phyloP scores from a whole-genome alignment of 2,888 invertebrate genomes.

The Encarsia formosa region DNA sequence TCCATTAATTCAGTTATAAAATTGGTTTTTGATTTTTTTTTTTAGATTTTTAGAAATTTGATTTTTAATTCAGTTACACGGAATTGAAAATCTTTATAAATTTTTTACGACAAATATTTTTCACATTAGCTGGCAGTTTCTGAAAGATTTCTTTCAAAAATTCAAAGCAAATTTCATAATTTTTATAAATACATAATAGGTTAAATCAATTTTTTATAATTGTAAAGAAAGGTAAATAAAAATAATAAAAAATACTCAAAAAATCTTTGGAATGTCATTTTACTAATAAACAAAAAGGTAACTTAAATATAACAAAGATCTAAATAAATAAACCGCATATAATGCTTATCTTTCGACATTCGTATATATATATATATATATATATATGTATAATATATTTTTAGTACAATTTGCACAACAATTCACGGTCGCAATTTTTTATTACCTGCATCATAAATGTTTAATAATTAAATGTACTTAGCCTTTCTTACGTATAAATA shows the following conservation, averaged over 20 bases:
- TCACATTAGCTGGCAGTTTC: too few relatives aligned
- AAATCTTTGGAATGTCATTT: constrained; percentile 38
- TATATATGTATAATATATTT: neutral
- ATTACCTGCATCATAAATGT: neutral
- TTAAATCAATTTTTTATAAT: too few relatives aligned
- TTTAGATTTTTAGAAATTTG: too few relatives aligned
- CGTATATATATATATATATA: neutral
- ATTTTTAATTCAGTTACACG: too few relatives aligned
- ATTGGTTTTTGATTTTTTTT: too few relatives aligned
- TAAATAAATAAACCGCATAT: constrained; percentile 24
- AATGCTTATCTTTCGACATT: constrained; percentile 7
- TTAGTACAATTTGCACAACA: constrained; percentile 4
- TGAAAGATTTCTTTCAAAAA: too few relatives aligned
- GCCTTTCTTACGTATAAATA: constrained; percentile 1
- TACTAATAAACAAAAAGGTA: constrained; percentile 33
- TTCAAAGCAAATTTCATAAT: too few relatives aligned
- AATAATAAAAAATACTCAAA: constrained; percentile 14
- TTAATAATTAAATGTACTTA: constrained; percentile 4
- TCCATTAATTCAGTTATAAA: too few relatives aligned
- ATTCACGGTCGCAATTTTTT: constrained; percentile 10
- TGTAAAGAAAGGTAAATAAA: constrained; percentile 21
- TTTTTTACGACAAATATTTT: too few relatives aligned
- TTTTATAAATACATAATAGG: too few relatives aligned
- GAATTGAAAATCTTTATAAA: too few relatives aligned
- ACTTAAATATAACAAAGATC: constrained; percentile 30